Percentiles rank a stretch among this genome's conserved stretches.
Conservation (phyloP, 2,113 vertebrate species). For the Actinemys pallida region DNA sequence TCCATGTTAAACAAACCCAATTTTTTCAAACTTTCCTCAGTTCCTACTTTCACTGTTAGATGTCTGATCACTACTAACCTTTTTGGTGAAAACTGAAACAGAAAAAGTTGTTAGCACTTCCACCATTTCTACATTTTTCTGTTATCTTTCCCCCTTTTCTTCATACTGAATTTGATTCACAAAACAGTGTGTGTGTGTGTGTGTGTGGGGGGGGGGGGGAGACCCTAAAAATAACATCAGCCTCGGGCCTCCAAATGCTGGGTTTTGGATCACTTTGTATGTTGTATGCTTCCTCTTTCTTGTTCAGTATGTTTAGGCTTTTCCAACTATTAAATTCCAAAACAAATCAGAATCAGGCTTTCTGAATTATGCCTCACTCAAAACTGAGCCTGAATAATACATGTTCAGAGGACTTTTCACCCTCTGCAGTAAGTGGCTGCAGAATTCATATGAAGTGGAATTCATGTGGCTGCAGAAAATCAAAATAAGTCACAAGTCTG, state of each 20-base stretch:
- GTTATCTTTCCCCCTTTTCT: no score
- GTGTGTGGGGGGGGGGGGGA: neutral
- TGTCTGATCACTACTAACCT: neutral
- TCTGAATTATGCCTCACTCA: no score
- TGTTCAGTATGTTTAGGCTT: neutral
- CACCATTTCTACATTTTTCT: no score
- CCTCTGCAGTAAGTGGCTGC: neutral
- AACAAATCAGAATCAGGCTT: neutral
- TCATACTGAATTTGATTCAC: neutral
- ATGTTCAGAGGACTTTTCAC: neutral
- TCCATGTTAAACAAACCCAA: no score
- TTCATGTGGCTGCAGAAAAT: neutral
- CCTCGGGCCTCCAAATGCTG: neutral
- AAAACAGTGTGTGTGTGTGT: neutral
- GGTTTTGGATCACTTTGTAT: neutral
- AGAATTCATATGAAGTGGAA: neutral
- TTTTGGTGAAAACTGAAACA: neutral
- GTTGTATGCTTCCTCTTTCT: neutral
- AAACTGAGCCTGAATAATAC: neutral
- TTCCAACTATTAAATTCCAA: neutral
- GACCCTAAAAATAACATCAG: neutral
- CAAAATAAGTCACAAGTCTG: neutral
- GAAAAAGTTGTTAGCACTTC: neutral
- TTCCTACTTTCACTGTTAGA: neutral
- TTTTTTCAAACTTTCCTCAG: no score